These are phyloP conservation scores for Trochalopteron elliotii DNA, from an alignment of 2,113 vertebrate species.

Conservation along the genomic window DNA sequence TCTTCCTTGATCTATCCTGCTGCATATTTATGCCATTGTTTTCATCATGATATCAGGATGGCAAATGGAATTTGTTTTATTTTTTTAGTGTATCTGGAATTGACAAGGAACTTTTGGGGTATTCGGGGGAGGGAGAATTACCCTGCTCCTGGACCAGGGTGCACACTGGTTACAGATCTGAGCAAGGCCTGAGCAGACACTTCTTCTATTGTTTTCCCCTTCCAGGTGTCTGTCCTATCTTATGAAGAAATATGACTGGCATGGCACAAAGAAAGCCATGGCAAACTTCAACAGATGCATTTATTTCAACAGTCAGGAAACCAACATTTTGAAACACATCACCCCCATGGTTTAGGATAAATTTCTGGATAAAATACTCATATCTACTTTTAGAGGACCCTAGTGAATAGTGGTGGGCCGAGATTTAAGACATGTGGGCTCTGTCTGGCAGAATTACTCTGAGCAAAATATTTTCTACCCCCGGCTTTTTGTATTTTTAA, in stretches of 20 bases:
- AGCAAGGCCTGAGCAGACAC: not conserved
- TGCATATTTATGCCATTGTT: conserved; percentile 33
- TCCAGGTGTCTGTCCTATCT: not conserved
- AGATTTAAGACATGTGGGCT: not conserved
- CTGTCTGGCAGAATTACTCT: not conserved
- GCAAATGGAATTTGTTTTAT: not conserved
- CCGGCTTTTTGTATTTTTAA: not conserved
- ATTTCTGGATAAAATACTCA: not conserved
- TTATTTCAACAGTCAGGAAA: not conserved
- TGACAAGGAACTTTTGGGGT: not conserved
- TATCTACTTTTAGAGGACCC: not conserved
- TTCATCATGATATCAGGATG: not conserved
- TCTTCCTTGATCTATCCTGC: not conserved
- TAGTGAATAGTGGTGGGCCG: not conserved
- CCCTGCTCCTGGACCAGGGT: not conserved
- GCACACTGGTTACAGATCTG: not conserved
- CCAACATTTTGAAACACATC: not conserved
- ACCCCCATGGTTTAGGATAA: not conserved
- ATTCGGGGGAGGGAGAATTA: not conserved
- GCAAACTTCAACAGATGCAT: not conserved
- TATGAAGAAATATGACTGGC: not conserved
- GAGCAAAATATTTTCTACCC: not conserved
- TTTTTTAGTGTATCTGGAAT: not conserved
- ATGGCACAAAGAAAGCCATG: not conserved
- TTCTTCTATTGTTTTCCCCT: not conserved